Evolutionary conservation across 2,797 vertebrate genomes (phyloP).

Genomic region (Enteromius viviparus): DNA sequence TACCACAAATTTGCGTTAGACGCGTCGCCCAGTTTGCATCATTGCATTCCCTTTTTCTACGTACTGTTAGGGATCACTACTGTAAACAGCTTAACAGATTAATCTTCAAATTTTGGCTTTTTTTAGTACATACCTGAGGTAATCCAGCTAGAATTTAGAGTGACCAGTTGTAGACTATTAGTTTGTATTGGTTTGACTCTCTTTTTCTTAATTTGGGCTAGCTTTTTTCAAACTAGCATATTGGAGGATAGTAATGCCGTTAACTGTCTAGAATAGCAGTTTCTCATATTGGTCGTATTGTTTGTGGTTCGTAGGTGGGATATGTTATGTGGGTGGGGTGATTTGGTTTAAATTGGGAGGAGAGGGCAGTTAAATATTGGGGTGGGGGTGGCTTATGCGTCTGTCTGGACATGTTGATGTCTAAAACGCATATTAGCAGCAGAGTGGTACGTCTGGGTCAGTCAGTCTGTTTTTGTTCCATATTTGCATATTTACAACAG

Average conservation of each 20-base stretch:
- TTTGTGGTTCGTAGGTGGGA: slow-evolving; percentile 17
- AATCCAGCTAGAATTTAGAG: not conserved
- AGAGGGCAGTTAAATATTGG: slow-evolving; percentile 17
- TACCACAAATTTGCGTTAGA: not conserved
- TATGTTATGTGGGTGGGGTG: slow-evolving; percentile 4
- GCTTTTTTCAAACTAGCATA: not conserved
- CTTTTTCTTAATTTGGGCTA: not conserved
- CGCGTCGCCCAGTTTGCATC: not conserved
- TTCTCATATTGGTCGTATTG: slow-evolving; percentile 5
- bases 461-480: slow-evolving; percentile 35
- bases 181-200: not conserved
- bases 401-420: slow-evolving; percentile 56
- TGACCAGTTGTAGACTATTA: not conserved
- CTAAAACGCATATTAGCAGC: slow-evolving; percentile 54
- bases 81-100: not conserved
- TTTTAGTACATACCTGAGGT: not conserved
- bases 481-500: slow-evolving; percentile 76
- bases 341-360: slow-evolving; percentile 38
- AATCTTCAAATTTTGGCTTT: not conserved
- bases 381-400: slow-evolving; percentile 22
- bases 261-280: slow-evolving; percentile 30
- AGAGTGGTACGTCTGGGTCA: slow-evolving; percentile 61
- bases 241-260: not conserved
- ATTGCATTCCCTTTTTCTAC: not conserved
- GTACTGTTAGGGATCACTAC: not conserved